Base-by-base conservation (phyloP, 2,113 vertebrate genomes). In the Solea solea region DNA sequence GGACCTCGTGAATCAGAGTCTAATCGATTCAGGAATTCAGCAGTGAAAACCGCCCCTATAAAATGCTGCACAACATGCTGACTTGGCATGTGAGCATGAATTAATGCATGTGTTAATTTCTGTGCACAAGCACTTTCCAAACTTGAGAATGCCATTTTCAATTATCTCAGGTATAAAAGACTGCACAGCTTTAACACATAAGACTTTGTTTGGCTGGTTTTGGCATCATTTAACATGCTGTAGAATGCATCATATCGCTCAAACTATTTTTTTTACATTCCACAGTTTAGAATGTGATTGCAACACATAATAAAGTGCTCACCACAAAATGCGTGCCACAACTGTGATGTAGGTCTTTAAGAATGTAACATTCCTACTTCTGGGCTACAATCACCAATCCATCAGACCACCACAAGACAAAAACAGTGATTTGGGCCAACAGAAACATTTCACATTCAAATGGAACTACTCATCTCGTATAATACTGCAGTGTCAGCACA, bases 361-460 rank as follows among this genome's bases (percentile, higher is more conserved):
- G 45, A 59, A 79, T 57, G 13, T 49, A 7, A 51, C 40, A 28
- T 14, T 46, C 39, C 51, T 52, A 12, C 34, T 48, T 15, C 2
- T 13, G 9, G 40, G 9, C 60, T 53, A 52, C 27, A 59, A 28
- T 54, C 6, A 34, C 12, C 1, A n/a, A 45, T 49, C 12, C 11
- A n/a, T 42, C n/a, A 54, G 40, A 27, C 51, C 39, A 49, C 25
- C 54, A 41, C 53, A 56, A 55, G 12, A 74, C n/a, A 61, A 60
- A 64, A 64, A 50, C 21, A 7, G 11, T 28, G 16, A 73, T 57
- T 15, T 15, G 3, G 21, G 63, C 67, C 39, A 52, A 55, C n/a
- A 54, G 58, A 62, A 42, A 39, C 40, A 41, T 60, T 64, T 28
- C 46, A 65, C 45, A 74, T 73, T 77, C 12, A 65, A 44, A 56